Evolutionary conservation across 2,797 vertebrate species (phyloP).

Genomic region (Passerculus sandwichensis): DNA sequence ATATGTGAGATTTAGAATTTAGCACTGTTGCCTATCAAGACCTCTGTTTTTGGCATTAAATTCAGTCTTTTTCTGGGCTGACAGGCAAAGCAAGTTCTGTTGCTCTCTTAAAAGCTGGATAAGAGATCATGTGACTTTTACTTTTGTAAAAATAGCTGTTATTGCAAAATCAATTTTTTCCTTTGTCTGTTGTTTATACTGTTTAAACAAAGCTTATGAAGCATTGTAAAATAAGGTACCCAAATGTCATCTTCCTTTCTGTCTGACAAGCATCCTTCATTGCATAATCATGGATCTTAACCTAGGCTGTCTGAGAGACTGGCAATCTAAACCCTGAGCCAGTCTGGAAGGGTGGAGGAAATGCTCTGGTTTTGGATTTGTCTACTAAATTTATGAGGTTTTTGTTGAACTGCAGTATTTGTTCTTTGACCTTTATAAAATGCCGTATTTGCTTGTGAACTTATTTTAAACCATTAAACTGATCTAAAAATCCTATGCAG

Average conservation of each 20-base stretch:
- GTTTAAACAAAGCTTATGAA: conserved; percentile 63
- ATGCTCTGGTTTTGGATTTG: not conserved
- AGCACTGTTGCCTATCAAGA: conserved; percentile 30
- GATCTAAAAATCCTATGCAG: not conserved
- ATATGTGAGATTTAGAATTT: conserved; percentile 49
- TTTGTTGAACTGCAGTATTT: not conserved
- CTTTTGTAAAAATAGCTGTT: conserved; percentile 68
- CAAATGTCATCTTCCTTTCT: conserved; percentile 25
- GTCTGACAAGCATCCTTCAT: not conserved
- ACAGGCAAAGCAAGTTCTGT: conserved; percentile 51
- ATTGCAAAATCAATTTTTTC: conserved; percentile 63
- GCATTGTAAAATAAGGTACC: conserved; percentile 37
- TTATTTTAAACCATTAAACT: not conserved
- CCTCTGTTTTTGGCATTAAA: conserved; percentile 44
- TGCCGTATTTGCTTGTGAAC: not conserved
- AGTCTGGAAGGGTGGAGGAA: not conserved
- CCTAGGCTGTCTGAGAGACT: not conserved
- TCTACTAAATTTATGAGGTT: not conserved
- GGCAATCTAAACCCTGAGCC: not conserved
- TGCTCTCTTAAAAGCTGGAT: conserved; percentile 31
- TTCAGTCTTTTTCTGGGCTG: conserved; percentile 40
- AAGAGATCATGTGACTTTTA: conserved; percentile 41
- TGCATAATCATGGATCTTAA: not conserved
- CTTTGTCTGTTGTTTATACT: conserved; percentile 58
- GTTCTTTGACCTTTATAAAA: conserved; percentile 32